Conservation (phyloP, 2,888 invertebrate genomes). For the Alloplasta piceator region DNA sequence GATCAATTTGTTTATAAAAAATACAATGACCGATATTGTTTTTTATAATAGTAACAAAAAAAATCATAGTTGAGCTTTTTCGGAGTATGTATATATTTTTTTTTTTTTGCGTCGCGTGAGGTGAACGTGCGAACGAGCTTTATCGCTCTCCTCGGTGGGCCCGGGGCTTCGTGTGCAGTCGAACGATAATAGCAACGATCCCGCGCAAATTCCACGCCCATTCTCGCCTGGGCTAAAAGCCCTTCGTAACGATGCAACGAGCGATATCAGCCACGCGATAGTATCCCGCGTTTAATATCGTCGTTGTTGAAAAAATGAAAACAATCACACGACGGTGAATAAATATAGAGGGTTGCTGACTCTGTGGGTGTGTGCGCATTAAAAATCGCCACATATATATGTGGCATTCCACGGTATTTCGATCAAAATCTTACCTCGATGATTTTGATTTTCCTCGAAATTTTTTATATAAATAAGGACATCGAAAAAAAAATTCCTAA, state of each 20-base stretch:
- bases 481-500: too few species aligned
- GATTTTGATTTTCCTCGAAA: too few species aligned
- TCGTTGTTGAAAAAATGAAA: too few species aligned
- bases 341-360: too few species aligned
- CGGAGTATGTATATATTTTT: neutral
- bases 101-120: constrained; percentile 4
- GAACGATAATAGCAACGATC: constrained; percentile 66
- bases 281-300: constrained; percentile 19
- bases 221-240: constrained; percentile 64
- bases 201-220: constrained; percentile 67
- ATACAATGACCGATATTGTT: too few species aligned
- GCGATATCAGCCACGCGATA: constrained; percentile 42
- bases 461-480: too few species aligned
- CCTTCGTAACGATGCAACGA: constrained; percentile 54
- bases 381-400: too few species aligned
- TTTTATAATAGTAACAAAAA: neutral
- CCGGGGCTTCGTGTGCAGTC: constrained; percentile 65
- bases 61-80: neutral
- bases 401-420: too few species aligned
- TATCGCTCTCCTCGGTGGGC: constrained; percentile 49
- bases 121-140: constrained; percentile 54
- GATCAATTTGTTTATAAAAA: too few species aligned
- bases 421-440: too few species aligned
- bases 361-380: too few species aligned
- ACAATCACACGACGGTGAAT: too few species aligned